These are phyloP conservation scores for Drosophila nr. medialis DNA, from an alignment of 2,888 invertebrate species.

Conservation along the genomic window DNA sequence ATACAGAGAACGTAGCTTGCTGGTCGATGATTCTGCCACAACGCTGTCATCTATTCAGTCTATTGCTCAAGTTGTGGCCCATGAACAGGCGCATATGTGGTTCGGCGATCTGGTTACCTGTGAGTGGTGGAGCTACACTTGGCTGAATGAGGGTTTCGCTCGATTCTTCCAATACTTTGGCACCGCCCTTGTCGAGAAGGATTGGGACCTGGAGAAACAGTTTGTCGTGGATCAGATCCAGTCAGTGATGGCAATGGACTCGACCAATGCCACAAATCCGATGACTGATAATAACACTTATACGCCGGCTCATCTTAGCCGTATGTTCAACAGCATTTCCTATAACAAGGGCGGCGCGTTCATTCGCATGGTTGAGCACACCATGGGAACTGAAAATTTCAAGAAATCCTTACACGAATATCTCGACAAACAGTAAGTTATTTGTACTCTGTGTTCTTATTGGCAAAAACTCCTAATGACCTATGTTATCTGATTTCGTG, in stretches of 20 bases:
- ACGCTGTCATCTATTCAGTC: conserved; percentile 87
- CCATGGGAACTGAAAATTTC: conserved; percentile 86
- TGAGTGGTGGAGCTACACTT: conserved; percentile 87
- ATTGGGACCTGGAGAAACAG: conserved; percentile 89
- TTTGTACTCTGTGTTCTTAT: not conserved
- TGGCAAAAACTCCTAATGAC: no score
- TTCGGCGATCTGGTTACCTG: conserved; percentile 87
- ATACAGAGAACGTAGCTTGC: conserved; percentile 90
- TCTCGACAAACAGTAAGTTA: conserved; percentile 82
- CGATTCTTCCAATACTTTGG: conserved; percentile 90
- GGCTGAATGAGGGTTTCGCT: conserved; percentile 89
- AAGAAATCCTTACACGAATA: conserved; percentile 86
- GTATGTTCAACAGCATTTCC: conserved; percentile 88
- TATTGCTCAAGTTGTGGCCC: conserved; percentile 86
- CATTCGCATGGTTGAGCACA: conserved; percentile 89
- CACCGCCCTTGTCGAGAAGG: conserved; percentile 85
- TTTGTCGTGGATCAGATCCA: conserved; percentile 90
- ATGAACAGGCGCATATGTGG: conserved; percentile 88
- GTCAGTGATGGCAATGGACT: conserved; percentile 87
- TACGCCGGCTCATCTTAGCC: conserved; percentile 86
- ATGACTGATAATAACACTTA: conserved; percentile 86
- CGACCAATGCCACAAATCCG: conserved; percentile 86
- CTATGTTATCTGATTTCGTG: not conserved
- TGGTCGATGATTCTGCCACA: conserved; percentile 88
- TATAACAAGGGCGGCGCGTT: conserved; percentile 89